Percentiles rank a stretch among this genome's conserved stretches.
phyloP scores from a whole-genome alignment of 2,113 vertebrate species.

The Motacilla alba region DNA sequence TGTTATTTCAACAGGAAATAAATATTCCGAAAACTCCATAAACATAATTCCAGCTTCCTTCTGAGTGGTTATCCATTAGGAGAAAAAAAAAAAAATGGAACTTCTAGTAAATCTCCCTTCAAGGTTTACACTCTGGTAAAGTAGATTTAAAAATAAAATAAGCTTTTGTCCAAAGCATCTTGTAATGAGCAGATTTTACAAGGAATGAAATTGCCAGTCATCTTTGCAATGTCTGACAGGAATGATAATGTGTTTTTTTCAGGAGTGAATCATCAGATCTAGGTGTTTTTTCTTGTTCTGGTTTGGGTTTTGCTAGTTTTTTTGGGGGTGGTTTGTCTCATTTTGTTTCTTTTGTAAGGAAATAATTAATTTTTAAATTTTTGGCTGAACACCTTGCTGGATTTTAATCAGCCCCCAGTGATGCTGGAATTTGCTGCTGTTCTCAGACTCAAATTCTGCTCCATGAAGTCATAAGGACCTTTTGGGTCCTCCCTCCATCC shows the following conservation, averaged over 20 bases:
- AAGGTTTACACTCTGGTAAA: conserved; percentile 42
- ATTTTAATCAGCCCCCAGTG: not conserved
- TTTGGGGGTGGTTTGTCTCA: not conserved
- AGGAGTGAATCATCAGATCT: not conserved
- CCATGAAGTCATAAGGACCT: not conserved
- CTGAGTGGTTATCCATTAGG: not conserved
- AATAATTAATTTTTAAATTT: not conserved
- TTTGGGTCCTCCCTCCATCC: not conserved
- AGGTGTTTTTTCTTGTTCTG: not conserved
- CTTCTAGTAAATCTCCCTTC: conserved; percentile 38
- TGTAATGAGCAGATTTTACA: not conserved
- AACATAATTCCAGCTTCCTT: conserved; percentile 54
- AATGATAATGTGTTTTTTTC: not conserved
- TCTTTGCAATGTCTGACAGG: not conserved
- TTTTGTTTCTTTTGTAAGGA: not conserved
- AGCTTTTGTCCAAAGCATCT: conserved; percentile 8
- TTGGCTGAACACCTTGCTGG: not conserved
- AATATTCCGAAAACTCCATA: conserved; percentile 53
- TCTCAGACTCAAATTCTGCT: not conserved
- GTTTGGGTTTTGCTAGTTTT: too few relatives aligned
- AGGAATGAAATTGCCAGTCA: not conserved
- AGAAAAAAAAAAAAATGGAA: conserved; percentile 2
- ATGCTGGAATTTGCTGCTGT: not conserved
- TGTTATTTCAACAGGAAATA: conserved; percentile 43
- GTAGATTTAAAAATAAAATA: conserved; percentile 40